Evolutionary conservation across 2,113 vertebrate species (phyloP).

Genomic region (Merops nubicus): DNA sequence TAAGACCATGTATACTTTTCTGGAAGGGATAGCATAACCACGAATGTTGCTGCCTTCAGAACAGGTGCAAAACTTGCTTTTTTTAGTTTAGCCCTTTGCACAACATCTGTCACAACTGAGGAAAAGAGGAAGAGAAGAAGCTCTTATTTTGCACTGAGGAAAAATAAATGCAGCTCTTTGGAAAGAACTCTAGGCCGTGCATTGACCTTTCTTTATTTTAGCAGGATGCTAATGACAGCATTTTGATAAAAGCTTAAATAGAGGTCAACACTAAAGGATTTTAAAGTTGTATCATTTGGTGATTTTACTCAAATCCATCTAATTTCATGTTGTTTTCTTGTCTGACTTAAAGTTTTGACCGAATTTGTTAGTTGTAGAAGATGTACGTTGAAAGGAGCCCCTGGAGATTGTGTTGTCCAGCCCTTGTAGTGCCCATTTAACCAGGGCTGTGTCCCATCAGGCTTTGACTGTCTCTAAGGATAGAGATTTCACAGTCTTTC

Average conservation of each 20-base stretch:
- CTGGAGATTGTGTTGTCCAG: background rate
- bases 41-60: conserved; percentile 24
- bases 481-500: background rate
- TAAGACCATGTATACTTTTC: conserved; percentile 5
- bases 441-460: background rate
- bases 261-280: background rate
- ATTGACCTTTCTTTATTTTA: conserved; percentile 5
- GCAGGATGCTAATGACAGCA: background rate
- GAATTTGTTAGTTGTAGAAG: background rate
- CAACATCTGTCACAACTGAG: conserved; percentile 33
- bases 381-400: background rate
- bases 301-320: background rate
- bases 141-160: background rate
- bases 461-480: background rate
- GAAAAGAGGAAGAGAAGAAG: conserved; percentile 59
- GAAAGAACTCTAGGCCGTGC: background rate
- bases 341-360: background rate
- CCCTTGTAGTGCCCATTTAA: background rate
- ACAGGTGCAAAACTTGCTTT: conserved; percentile 52
- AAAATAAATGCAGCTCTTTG: background rate
- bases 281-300: background rate
- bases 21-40: conserved; percentile 19
- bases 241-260: background rate
- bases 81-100: conserved; percentile 29
- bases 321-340: background rate